Conservation (phyloP, 2,888 invertebrate genomes). For the Notodonta ziczac region DNA sequence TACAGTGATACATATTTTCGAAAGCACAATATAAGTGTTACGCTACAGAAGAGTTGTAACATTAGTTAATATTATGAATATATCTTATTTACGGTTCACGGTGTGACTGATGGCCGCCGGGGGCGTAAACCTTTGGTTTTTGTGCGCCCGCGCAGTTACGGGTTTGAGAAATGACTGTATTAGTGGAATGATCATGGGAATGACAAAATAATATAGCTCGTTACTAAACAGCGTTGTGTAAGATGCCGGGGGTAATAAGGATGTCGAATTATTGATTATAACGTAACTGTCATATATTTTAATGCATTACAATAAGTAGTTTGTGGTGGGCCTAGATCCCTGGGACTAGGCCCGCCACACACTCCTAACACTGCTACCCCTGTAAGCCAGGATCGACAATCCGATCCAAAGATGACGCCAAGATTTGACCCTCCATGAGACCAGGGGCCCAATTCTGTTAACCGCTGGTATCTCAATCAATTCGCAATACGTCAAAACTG, state of each 20-base stretch:
- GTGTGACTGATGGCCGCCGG: conserved; percentile 32
- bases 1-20: conserved; percentile 73
- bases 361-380: too few species aligned
- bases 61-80: conserved; percentile 71
- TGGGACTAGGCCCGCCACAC: too few species aligned
- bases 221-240: neutral
- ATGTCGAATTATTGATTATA: neutral
- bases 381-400: too few species aligned
- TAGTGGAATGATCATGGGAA: conserved; percentile 29
- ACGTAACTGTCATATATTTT: too few species aligned
- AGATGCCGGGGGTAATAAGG: neutral
- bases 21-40: conserved; percentile 73
- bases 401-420: too few species aligned
- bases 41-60: conserved; percentile 66
- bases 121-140: conserved; percentile 28
- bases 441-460: too few species aligned
- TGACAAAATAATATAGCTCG: conserved; percentile 35
- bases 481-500: too few species aligned
- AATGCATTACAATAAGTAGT: too few species aligned
- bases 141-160: conserved; percentile 9
- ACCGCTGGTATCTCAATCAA: too few species aligned
- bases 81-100: conserved; percentile 46
- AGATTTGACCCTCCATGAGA: too few species aligned
- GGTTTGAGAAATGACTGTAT: conserved; percentile 31
- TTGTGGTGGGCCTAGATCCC: too few species aligned